Evolutionary conservation across 2,888 invertebrate genomes (phyloP), one percentile per base, ranked within the genome.

Genomic region (Lepeophtheirus nordmannii): DNA sequence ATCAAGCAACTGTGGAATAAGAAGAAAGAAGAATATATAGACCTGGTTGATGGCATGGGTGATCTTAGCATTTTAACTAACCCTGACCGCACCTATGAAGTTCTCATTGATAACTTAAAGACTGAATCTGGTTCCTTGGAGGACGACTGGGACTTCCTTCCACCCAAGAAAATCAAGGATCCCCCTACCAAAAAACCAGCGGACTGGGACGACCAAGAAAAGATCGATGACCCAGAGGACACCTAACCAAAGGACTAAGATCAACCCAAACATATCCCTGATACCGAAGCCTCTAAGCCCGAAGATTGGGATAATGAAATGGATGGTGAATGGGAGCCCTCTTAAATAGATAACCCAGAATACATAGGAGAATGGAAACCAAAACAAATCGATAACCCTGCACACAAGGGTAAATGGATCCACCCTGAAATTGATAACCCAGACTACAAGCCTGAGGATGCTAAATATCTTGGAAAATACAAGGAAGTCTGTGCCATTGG

Each of bases 221-320:
- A 89, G 73, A 94, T 99, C 74, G 85, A 94, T 69, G 97, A 99
- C 77, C 92, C 93, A 0, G 86, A 87, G 41, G 98, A 98, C 80
- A 84, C 79, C 71, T 97, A 98, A 77, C 72, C 73, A 1, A 72
- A 73, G 68, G 91, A 97, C 76, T 98, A 96, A 96, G 98, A 99
- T 71, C 90, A 96, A 78, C 89, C 97, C 60, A 93, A 98, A 77
- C 93, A 94, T 80, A 94, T 98, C 74, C 85, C 94, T 30, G 96
- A 97, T 78, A 93, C 96, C 1, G 93, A 94, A 74, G 96, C 96
- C 68, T 83, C 84, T 73, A 96, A 96, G 78, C 97, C 97, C 2
- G 96, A 96, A 71, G 96, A 99, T 77, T 98, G 98, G 98, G 97
- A 99, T 74, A 97, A 98, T 78, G 97, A 99, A 79, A 93, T 94